Conservation (phyloP, 2,113 vertebrate genomes). For the Irena cyanogastra region DNA sequence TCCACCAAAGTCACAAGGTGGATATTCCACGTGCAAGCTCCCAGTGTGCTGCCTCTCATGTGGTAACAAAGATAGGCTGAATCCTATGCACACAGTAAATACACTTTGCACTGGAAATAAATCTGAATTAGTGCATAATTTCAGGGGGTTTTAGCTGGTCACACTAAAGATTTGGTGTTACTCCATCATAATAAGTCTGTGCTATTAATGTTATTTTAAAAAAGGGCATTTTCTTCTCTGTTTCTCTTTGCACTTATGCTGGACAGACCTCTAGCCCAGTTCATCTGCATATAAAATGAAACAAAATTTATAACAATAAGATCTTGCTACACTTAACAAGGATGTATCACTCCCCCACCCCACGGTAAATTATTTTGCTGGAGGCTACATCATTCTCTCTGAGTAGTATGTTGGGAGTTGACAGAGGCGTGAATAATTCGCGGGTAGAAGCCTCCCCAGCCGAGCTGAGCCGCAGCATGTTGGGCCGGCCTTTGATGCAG, state of each 20-base stretch:
- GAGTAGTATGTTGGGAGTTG: conserved; percentile 67
- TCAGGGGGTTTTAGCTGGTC: not conserved
- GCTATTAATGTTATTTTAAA: not conserved
- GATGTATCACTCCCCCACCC: conserved; percentile 65
- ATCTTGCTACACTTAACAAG: conserved; percentile 60
- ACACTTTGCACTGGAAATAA: not conserved
- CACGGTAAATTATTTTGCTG: conserved; percentile 77
- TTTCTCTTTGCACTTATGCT: not conserved
- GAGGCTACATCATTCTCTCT: conserved; percentile 81
- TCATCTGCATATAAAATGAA: conserved; percentile 37
- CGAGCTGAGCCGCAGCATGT: conserved; percentile 77
- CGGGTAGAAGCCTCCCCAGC: conserved; percentile 58
- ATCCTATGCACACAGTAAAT: not conserved
- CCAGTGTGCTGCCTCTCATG: no score
- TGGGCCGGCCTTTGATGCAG: conserved; percentile 77
- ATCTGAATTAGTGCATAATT: not conserved
- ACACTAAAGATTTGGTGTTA: not conserved
- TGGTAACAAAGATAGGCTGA: not conserved
- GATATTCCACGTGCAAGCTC: not conserved
- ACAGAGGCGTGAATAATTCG: conserved; percentile 76
- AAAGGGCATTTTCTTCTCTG: not conserved
- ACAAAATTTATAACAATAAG: conserved; percentile 60
- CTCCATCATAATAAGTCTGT: not conserved
- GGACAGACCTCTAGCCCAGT: conserved; percentile 38
- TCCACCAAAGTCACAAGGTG: not conserved